A percentile compares a stretch with the other conserved stretches of the same genome.
Conservation (phyloP, 2,888 invertebrate species). For the Phortica magna region DNA sequence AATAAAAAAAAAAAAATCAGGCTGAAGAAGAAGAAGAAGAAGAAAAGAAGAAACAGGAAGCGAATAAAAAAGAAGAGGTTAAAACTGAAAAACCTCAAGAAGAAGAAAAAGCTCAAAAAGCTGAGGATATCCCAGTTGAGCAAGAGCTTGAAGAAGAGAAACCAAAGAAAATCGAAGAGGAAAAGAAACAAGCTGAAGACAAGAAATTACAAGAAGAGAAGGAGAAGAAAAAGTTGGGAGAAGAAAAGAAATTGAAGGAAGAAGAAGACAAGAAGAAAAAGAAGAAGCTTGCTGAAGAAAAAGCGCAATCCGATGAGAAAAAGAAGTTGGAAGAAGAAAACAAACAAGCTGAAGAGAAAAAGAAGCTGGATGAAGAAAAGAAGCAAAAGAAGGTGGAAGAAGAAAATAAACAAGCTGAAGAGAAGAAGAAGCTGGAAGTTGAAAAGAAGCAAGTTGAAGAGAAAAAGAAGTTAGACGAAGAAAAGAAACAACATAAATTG, state of each 20-base stretch:
- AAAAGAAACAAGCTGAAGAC: slow-evolving; percentile 40
- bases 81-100: slow-evolving; percentile 25
- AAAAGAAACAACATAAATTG: slow-evolving; percentile 40
- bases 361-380: slow-evolving; percentile 34
- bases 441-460: slow-evolving; percentile 38
- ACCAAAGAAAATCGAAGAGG: slow-evolving; percentile 50
- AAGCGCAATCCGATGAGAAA: slow-evolving; percentile 41
- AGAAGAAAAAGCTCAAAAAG: slow-evolving; percentile 29
- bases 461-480: slow-evolving; percentile 41
- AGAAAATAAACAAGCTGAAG: slow-evolving; percentile 38
- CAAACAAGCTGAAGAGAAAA: slow-evolving; percentile 41
- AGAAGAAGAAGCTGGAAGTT: slow-evolving; percentile 42
- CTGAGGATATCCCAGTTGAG: slow-evolving; percentile 43
- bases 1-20: slow-evolving; percentile 71
- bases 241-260: slow-evolving; percentile 31
- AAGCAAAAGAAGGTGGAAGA: slow-evolving; percentile 56
- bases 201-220: slow-evolving; percentile 51
- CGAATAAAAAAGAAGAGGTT: slow-evolving; percentile 44
- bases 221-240: slow-evolving; percentile 40
- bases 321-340: slow-evolving; percentile 48
- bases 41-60: slow-evolving; percentile 43
- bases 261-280: slow-evolving; percentile 56
- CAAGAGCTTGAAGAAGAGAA: slow-evolving; percentile 59
- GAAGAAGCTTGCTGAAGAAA: slow-evolving; percentile 42
- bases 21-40: slow-evolving; percentile 66